Conservation (phyloP, 1,140 invertebrate species). For the Caligus rogercresseyi region DNA sequence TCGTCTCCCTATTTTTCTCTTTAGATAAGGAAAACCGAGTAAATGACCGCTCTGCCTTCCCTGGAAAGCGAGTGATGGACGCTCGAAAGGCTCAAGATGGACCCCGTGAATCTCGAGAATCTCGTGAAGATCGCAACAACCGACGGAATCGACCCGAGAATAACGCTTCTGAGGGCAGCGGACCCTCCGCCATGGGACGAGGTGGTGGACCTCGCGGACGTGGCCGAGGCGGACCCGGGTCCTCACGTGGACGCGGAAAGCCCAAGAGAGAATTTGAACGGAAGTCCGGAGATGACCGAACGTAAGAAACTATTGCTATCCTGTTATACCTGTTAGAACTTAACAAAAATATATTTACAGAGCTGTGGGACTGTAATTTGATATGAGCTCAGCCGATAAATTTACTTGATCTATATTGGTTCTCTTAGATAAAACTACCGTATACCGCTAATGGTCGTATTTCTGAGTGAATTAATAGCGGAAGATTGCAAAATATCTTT, state of each 20-base stretch:
- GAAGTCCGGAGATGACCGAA: slow-evolving; percentile 83
- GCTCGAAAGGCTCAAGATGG: slow-evolving; percentile 18
- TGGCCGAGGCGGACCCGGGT: slow-evolving; percentile 30
- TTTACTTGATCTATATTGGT: too few species aligned
- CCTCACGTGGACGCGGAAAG: slow-evolving; percentile 42
- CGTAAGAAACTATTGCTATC: slow-evolving; percentile 35
- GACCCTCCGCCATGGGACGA: slow-evolving; percentile 25
- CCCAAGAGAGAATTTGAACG: slow-evolving; percentile 81
- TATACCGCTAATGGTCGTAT: too few species aligned
- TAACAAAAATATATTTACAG: neutral
- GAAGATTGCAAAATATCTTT: too few species aligned
- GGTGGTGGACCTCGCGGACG: slow-evolving; percentile 27
- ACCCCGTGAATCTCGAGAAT: slow-evolving; percentile 41
- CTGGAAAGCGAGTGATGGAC: slow-evolving; percentile 26
- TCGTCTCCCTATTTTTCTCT: too few species aligned
- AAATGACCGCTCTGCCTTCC: slow-evolving; percentile 27
- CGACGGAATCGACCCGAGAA: slow-evolving; percentile 29
- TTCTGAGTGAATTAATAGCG: too few species aligned
- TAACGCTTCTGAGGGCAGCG: slow-evolving; percentile 24
- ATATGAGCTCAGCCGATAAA: too few species aligned
- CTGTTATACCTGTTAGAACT: neutral
- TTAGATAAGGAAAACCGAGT: slow-evolving; percentile 23
- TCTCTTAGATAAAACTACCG: too few species aligned
- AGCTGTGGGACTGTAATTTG: neutral
- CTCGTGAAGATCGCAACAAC: slow-evolving; percentile 51